These are phyloP conservation scores for Mythimna ferrago DNA, from an alignment of 2,888 invertebrate genomes.

Conservation along the genomic window DNA sequence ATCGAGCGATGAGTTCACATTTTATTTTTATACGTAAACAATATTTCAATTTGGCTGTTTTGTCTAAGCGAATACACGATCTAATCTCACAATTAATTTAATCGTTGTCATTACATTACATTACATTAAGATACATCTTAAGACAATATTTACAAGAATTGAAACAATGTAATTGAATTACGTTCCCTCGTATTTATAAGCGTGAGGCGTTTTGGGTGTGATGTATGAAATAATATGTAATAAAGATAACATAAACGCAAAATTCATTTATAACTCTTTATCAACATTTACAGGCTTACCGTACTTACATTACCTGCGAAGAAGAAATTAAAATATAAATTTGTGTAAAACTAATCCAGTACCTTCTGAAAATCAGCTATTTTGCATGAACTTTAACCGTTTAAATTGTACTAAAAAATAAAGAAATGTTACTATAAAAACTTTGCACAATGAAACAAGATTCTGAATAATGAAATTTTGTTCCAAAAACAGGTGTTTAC, in stretches of 20 bases:
- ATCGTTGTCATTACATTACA: conserved; percentile 80
- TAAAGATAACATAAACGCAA: not conserved
- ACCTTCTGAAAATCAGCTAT: too few species aligned
- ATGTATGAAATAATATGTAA: conserved; percentile 22
- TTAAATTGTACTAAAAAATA: too few species aligned
- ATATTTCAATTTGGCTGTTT: conserved; percentile 86
- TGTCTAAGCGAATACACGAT: conserved; percentile 86
- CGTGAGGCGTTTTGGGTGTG: conserved; percentile 64
- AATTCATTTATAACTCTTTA: too few species aligned
- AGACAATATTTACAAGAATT: conserved; percentile 84
- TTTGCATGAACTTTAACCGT: too few species aligned
- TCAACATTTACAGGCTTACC: too few species aligned
- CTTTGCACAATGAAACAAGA: too few species aligned
- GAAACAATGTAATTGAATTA: conserved; percentile 86
- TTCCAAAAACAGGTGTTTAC: too few species aligned
- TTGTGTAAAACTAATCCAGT: too few species aligned
- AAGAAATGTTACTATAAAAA: too few species aligned
- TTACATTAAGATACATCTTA: conserved; percentile 74
- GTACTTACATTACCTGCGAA: too few species aligned
- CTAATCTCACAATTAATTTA: conserved; percentile 75
- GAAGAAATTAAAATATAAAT: too few species aligned
- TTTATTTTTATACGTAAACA: conserved; percentile 79
- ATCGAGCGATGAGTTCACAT: conserved; percentile 86
- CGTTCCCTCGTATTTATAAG: conserved; percentile 72
- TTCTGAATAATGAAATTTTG: too few species aligned